phyloP scores from a whole-genome alignment of 2,113 vertebrate genomes.

The Dryoscopus gambensis region DNA sequence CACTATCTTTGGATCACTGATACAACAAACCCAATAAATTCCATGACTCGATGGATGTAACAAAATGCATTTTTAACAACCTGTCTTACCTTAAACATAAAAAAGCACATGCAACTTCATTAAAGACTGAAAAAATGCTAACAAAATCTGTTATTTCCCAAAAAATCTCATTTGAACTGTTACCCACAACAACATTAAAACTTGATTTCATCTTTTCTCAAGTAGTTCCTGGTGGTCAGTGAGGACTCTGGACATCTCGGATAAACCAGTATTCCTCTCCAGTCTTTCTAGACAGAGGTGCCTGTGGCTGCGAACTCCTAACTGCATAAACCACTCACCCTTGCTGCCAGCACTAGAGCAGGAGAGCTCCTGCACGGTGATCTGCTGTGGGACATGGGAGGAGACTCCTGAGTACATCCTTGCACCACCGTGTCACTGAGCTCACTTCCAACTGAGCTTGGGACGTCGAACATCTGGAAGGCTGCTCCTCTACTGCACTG shows the following conservation, averaged over 20 bases:
- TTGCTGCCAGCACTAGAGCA: neutral
- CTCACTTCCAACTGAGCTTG: accelerated
- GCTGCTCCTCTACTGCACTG: accelerated
- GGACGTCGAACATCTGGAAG: accelerated
- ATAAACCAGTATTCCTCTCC: neutral
- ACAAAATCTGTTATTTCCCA: neutral
- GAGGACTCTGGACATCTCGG: neutral
- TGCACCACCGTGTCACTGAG: accelerated
- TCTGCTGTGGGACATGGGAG: accelerated
- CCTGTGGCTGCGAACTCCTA: neutral
- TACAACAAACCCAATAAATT: neutral
- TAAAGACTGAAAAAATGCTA: neutral
- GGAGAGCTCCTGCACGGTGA: accelerated
- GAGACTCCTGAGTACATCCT: neutral
- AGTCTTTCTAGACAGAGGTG: neutral
- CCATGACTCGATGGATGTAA: neutral
- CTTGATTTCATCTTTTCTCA: neutral
- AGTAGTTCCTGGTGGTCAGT: neutral
- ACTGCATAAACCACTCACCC: accelerated
- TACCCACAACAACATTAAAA: neutral
- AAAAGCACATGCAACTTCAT: neutral
- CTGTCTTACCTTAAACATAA: neutral
- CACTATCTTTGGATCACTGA: neutral
- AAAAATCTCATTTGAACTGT: neutral
- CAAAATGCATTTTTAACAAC: neutral